Evolutionary conservation across 1,140 invertebrate genomes (phyloP).

Genomic region (Sogatella furcifera): DNA sequence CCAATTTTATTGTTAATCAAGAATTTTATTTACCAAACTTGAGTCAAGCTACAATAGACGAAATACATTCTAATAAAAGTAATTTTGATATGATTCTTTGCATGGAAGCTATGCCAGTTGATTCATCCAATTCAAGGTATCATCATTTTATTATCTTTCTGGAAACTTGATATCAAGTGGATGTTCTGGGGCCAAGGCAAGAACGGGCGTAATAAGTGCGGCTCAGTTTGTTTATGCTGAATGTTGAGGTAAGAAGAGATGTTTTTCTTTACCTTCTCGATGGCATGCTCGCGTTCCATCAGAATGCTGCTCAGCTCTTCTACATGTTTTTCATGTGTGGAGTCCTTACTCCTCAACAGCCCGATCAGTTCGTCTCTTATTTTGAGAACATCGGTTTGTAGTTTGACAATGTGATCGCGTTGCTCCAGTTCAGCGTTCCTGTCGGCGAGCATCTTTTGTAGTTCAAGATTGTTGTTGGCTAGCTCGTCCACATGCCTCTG

Average conservation of each 20-base stretch:
- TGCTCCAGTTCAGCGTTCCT: constrained; percentile 40
- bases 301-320: background rate
- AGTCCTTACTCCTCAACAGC: constrained; percentile 36
- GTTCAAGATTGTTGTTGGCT: constrained; percentile 31
- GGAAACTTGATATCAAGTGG: no score
- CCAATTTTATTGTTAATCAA: no score
- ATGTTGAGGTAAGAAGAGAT: background rate
- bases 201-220: no score
- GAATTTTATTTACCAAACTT: no score
- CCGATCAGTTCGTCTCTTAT: constrained; percentile 40
- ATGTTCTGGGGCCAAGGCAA: no score
- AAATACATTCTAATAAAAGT: no score
- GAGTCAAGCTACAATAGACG: no score
- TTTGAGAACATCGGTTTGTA: constrained; percentile 40
- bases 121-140: no score
- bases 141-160: no score
- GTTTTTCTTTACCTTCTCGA: background rate
- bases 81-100: no score
- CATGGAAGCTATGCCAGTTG: no score
- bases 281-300: background rate
- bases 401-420: constrained; percentile 37
- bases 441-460: constrained; percentile 34
- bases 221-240: no score
- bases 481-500: background rate
- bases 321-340: background rate